These are phyloP conservation scores for Leptogaster cylindrica DNA, from an alignment of 2,888 invertebrate species.

Conservation along the genomic window DNA sequence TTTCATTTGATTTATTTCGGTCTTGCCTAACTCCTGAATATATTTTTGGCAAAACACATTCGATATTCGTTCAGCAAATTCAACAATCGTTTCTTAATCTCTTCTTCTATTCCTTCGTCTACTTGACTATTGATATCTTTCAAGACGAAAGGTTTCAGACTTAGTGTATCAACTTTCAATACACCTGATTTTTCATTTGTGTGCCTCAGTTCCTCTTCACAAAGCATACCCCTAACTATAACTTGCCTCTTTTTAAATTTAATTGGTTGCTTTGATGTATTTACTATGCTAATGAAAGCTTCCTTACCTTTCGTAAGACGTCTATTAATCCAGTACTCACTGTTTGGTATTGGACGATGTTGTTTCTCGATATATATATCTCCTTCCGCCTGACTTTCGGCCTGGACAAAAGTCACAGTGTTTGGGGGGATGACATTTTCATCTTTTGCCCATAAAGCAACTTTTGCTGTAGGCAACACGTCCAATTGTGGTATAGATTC, in stretches of 20 bases:
- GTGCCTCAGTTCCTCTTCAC: background rate
- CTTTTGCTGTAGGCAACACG: background rate
- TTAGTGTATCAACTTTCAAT: background rate
- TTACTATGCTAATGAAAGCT: background rate
- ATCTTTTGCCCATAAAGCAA: background rate
- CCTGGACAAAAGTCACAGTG: background rate
- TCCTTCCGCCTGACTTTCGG: background rate
- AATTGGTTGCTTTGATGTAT: background rate
- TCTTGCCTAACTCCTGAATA: conserved; percentile 1
- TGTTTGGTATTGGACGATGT: background rate
- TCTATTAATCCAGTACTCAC: background rate
- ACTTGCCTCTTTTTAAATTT: background rate
- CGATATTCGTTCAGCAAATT: background rate
- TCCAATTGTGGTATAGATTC: background rate
- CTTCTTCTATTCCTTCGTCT: background rate
- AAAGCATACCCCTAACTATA: background rate
- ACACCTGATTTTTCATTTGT: background rate
- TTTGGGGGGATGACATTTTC: background rate
- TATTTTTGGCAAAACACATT: conserved; percentile 2
- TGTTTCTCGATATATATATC: background rate
- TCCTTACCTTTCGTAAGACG: background rate
- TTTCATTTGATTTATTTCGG: conserved; percentile 44
- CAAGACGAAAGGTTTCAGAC: background rate
- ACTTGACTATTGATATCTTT: background rate
- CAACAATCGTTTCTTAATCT: background rate